These are phyloP conservation scores for Aurelia sp. DNA, from an alignment of 30 jellyfish, hydroid and myxozoan species.

Conservation along the genomic window DNA sequence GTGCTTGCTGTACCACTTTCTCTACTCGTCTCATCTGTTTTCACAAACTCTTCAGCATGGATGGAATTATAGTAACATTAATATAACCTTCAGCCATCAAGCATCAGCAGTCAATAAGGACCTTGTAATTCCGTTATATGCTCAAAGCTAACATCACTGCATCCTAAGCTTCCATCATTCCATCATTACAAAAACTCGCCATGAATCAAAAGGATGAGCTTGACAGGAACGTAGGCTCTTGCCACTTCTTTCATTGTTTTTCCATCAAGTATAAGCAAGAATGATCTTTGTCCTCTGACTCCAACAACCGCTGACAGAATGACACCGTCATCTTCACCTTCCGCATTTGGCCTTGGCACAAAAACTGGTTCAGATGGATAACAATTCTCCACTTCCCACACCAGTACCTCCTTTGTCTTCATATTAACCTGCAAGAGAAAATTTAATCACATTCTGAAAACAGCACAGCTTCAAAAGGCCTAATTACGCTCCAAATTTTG, in stretches of 20 bases:
- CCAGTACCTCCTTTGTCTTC: slow-evolving; percentile 47
- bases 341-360: slow-evolving; percentile 59
- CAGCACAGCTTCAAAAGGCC: too few relatives aligned
- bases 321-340: slow-evolving; percentile 81
- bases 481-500: too few relatives aligned
- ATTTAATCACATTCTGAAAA: background rate
- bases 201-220: slow-evolving; percentile 46
- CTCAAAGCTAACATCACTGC: too few relatives aligned
- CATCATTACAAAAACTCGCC: slow-evolving; percentile 41
- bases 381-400: slow-evolving; percentile 66
- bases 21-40: too few relatives aligned
- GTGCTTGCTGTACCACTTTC: too few relatives aligned
- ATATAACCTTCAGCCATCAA: too few relatives aligned
- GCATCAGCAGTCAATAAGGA: too few relatives aligned
- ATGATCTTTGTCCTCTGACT: slow-evolving; percentile 66
- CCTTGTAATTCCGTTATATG: too few relatives aligned
- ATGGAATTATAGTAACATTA: too few relatives aligned
- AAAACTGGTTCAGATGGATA: slow-evolving; percentile 83
- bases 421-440: slow-evolving; percentile 49
- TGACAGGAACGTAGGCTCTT: slow-evolving; percentile 65
- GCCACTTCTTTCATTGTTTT: slow-evolving; percentile 58
- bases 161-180: too few relatives aligned
- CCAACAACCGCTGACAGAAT: slow-evolving; percentile 74
- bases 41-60: too few relatives aligned
- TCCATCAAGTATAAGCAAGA: slow-evolving; percentile 62